These are phyloP conservation scores for Zaprionus nigranus DNA, from an alignment of 1,140 invertebrate species.

Conservation along the genomic window DNA sequence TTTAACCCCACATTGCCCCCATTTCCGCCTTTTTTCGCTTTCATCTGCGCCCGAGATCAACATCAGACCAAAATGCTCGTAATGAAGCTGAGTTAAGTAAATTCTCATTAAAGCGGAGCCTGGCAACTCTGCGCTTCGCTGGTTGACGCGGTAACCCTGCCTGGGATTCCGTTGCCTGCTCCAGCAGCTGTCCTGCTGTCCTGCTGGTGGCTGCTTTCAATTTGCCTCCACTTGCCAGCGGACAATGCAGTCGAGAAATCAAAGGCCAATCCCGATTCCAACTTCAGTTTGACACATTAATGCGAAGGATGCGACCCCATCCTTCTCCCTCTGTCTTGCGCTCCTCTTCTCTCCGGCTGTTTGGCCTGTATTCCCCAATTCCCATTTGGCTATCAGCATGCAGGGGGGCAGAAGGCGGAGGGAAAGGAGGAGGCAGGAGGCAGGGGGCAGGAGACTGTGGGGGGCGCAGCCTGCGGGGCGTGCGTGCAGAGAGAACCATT, in stretches of 20 bases:
- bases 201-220: not conserved
- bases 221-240: constrained; percentile 2
- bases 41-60: not conserved
- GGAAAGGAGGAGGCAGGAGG: too few relatives aligned
- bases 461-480: constrained; percentile 35
- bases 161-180: not conserved
- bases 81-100: constrained; percentile 24
- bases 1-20: not conserved
- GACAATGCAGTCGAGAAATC: constrained; percentile 56
- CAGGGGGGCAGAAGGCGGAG: not conserved
- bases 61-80: constrained; percentile 16
- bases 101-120: constrained; percentile 20
- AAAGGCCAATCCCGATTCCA: constrained; percentile 51
- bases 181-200: not conserved
- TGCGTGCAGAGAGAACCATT: constrained; percentile 43
- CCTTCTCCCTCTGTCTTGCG: not conserved
- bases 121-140: not conserved
- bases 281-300: constrained; percentile 72
- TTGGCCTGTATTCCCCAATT: constrained; percentile 66
- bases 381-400: constrained; percentile 76
- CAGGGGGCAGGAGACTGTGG: constrained; percentile 4
- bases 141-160: not conserved
- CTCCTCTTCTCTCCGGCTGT: not conserved
- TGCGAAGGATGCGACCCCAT: constrained; percentile 21
- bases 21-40: not conserved